These are phyloP conservation scores for Hystrix cristata DNA, from an alignment of 2,113 vertebrate species.

Conservation along the genomic window DNA sequence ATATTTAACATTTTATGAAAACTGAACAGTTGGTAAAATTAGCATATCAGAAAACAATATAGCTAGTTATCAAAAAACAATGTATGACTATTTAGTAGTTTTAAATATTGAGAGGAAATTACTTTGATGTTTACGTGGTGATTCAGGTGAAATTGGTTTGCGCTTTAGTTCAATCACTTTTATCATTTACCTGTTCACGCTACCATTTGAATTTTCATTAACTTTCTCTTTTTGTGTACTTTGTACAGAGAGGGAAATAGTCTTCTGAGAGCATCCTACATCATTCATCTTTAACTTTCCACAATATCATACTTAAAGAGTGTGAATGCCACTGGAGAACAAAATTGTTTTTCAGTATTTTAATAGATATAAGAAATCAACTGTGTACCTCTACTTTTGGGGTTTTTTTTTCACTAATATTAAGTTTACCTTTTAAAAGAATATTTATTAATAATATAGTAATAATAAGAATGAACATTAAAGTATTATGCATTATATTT, in stretches of 20 bases:
- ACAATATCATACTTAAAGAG: background rate
- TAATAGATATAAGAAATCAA: background rate
- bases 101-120: background rate
- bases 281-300: background rate
- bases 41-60: constrained; percentile 4
- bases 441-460: background rate
- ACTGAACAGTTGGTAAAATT: constrained; percentile 32
- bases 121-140: background rate
- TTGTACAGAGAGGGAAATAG: background rate
- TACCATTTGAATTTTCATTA: background rate
- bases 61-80: background rate
- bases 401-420: background rate
- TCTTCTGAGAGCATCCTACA: background rate
- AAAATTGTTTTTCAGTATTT: background rate
- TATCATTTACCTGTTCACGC: background rate
- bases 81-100: background rate
- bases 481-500: background rate
- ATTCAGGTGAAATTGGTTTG: background rate
- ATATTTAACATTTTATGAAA: constrained; percentile 13
- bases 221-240: background rate
- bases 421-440: background rate
- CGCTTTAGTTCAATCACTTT: background rate
- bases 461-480: background rate
- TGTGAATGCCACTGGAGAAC: background rate
- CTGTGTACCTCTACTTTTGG: background rate